Evolutionary conservation across 1,140 invertebrate genomes (phyloP).

Genomic region (Drosophila navojoa): DNA sequence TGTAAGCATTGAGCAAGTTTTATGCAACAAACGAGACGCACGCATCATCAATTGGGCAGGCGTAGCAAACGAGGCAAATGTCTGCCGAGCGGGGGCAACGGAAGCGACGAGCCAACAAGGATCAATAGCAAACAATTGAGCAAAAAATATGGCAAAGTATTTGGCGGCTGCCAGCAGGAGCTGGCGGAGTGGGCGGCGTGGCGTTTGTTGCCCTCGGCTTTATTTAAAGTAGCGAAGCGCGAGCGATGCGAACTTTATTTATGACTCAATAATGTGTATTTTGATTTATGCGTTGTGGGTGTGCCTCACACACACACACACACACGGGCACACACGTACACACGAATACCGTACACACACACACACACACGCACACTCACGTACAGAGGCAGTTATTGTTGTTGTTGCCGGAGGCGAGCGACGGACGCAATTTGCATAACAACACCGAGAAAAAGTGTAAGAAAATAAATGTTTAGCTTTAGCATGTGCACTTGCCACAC

Average conservation of each 20-base stretch:
- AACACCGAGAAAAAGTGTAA: conserved; percentile 50
- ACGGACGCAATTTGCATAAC: conserved; percentile 74
- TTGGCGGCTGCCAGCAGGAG: conserved; percentile 45
- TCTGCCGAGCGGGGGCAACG: conserved; percentile 1
- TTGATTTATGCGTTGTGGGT: conserved; percentile 80
- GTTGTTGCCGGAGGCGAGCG: conserved; percentile 52
- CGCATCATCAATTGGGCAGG: conserved; percentile 55
- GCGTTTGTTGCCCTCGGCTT: conserved; percentile 48
- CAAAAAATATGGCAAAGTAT: conserved; percentile 77
- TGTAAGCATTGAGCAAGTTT: conserved; percentile 78
- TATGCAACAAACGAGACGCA: conserved; percentile 76
- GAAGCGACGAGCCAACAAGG: conserved; percentile 18
- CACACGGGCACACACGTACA: not conserved
- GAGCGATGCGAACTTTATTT: conserved; percentile 74
- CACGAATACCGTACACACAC: not conserved
- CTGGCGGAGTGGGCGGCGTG: not conserved
- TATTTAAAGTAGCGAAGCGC: conserved; percentile 75
- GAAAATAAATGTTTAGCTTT: conserved; percentile 35
- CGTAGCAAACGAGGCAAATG: conserved; percentile 7
- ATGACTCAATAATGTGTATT: conserved; percentile 82
- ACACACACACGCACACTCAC: conserved; percentile 33
- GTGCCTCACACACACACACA: conserved; percentile 31
- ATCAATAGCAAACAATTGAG: conserved; percentile 71
- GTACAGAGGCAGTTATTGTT: conserved; percentile 51
- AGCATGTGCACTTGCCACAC: conserved; percentile 41